Conservation (phyloP, 2,797 vertebrate species). For the Monodelphis domestica region DNA sequence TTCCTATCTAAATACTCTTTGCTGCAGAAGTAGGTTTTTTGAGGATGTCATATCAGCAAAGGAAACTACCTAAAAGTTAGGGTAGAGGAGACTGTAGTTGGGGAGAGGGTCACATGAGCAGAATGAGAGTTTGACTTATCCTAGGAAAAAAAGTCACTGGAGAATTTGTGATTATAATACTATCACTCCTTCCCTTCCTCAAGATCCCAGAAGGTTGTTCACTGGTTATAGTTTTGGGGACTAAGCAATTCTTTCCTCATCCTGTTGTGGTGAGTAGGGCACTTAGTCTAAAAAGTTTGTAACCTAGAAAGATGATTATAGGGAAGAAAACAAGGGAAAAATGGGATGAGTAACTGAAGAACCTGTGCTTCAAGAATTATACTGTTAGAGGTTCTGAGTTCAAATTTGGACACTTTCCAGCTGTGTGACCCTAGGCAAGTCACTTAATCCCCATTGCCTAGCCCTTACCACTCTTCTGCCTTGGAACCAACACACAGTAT, state of each 20-base stretch:
- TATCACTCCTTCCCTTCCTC: not conserved
- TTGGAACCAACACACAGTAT: no score
- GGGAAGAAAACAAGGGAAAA: not conserved
- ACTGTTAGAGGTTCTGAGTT: no score
- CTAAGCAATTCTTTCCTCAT: constrained; percentile 21
- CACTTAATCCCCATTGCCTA: no score
- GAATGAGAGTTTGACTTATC: not conserved
- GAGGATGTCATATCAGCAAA: accelerated
- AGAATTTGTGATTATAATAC: not conserved
- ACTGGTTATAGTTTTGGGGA: not conserved
- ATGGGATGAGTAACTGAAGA: constrained; percentile 9
- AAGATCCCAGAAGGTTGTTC: not conserved
- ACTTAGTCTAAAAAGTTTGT: constrained; percentile 23
- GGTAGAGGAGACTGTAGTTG: accelerated
- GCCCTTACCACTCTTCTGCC: no score
- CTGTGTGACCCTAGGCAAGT: no score
- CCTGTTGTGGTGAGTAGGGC: not conserved
- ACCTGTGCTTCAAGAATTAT: not conserved
- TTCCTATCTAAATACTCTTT: not conserved
- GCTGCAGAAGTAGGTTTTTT: not conserved
- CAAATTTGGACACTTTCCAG: no score
- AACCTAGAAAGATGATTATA: not conserved
- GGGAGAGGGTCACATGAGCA: no score
- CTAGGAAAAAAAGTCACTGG: not conserved
- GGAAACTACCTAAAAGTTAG: not conserved